These are phyloP conservation scores for Oscheius onirici DNA, from an alignment of 2,888 invertebrate species.

Conservation along the genomic window DNA sequence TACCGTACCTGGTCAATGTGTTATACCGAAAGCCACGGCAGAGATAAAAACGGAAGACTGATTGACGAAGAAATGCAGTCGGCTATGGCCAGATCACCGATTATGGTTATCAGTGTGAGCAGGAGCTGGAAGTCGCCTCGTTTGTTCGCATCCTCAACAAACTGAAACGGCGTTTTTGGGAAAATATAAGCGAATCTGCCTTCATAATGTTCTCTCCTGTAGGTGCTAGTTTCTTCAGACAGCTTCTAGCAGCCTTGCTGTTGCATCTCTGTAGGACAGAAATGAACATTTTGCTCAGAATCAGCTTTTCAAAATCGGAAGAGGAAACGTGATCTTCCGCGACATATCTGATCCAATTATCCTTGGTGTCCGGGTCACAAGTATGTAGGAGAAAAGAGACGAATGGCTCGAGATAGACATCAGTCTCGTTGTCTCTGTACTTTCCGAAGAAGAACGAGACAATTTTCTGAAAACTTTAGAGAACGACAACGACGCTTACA, in stretches of 20 bases:
- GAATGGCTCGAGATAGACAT: constrained; percentile 2
- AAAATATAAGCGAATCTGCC: not conserved
- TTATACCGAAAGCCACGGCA: constrained; percentile 14
- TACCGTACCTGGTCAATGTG: too few species aligned
- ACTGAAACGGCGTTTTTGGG: not conserved
- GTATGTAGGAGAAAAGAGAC: not conserved
- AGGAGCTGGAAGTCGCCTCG: not conserved
- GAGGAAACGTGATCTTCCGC: not conserved
- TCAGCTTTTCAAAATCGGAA: not conserved
- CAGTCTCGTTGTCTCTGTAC: not conserved
- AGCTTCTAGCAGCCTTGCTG: not conserved
- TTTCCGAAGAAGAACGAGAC: not conserved
- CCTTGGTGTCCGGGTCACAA: not conserved
- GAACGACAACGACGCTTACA: not conserved
- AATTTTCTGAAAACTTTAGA: not conserved
- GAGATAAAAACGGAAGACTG: constrained; percentile 21
- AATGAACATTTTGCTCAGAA: constrained; percentile 1
- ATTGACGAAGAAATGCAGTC: constrained; percentile 2
- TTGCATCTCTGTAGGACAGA: constrained; percentile 4
- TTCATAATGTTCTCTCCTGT: not conserved
- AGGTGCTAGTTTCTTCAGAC: constrained; percentile 1
- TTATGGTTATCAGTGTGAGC: constrained; percentile 1
- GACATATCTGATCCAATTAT: constrained; percentile 6
- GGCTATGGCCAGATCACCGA: constrained; percentile 21
- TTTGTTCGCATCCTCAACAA: constrained; percentile 1